Evolutionary conservation across 1,140 invertebrate species (phyloP).

Genomic region (Drosophila kikkawai): DNA sequence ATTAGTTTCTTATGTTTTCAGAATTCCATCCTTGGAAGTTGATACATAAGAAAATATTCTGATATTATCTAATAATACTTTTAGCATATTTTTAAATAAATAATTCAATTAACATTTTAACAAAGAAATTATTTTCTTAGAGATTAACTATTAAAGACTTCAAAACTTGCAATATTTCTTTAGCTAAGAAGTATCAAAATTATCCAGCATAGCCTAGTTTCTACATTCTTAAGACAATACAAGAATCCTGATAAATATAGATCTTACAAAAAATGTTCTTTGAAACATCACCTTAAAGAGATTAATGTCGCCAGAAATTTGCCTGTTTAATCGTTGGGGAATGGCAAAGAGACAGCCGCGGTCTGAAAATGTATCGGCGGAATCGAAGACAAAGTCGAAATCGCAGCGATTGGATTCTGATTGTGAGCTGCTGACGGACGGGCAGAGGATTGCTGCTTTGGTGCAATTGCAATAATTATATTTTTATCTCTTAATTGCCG

Average conservation of each 20-base stretch:
- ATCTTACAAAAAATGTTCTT: not conserved
- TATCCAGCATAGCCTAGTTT: too few species aligned
- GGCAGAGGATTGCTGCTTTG: constrained; percentile 16
- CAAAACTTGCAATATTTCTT: not conserved
- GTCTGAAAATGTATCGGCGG: constrained; percentile 19
- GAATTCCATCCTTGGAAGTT: too few species aligned
- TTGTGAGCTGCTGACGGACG: constrained; percentile 50
- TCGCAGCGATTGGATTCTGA: constrained; percentile 17
- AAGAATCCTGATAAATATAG: not conserved
- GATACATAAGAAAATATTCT: too few species aligned
- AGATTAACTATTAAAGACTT: not conserved
- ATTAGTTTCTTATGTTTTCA: not conserved
- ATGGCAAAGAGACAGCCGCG: constrained; percentile 16
- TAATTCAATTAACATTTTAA: not conserved
- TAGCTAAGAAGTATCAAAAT: not conserved
- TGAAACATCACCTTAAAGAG: constrained; percentile 50
- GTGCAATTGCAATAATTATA: constrained; percentile 76
- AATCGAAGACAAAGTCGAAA: constrained; percentile 26
- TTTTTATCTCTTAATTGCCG: constrained; percentile 84
- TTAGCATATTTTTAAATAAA: not conserved
- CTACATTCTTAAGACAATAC: not conserved
- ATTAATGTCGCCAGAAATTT: constrained; percentile 71
- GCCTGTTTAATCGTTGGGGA: constrained; percentile 45
- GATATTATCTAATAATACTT: too few species aligned
- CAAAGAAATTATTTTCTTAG: not conserved